Percentiles rank a stretch among this genome's conserved stretches.
These are phyloP conservation scores for Dendrolimus punctatus DNA, from an alignment of 1,140 invertebrate species.

Conservation along the genomic window DNA sequence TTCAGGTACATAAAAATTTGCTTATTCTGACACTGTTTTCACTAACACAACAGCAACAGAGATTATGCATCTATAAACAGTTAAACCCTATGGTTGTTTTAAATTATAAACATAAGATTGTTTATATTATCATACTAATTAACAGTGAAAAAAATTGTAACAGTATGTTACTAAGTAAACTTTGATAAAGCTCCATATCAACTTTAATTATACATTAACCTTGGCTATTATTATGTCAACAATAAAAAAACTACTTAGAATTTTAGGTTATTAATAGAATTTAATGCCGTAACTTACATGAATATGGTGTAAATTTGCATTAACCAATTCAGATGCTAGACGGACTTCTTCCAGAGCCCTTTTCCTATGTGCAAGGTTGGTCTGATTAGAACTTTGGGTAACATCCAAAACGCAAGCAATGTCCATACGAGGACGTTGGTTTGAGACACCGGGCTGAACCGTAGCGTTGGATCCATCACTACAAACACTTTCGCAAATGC, in stretches of 20 bases:
- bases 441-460: conserved; percentile 66
- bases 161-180: too few species aligned
- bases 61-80: too few species aligned
- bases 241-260: neutral
- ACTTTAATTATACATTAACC: neutral
- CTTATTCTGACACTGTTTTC: too few species aligned
- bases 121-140: too few species aligned
- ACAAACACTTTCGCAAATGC: conserved; percentile 81
- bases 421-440: conserved; percentile 83
- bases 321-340: conserved; percentile 83
- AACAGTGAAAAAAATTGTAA: too few species aligned
- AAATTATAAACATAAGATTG: too few species aligned
- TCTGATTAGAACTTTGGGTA: conserved; percentile 76
- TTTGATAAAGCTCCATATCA: too few species aligned
- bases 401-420: conserved; percentile 93
- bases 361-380: conserved; percentile 77
- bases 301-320: conserved; percentile 87
- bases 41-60: too few species aligned
- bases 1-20: too few species aligned
- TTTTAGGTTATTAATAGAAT: conserved; percentile 1
- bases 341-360: conserved; percentile 89
- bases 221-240: neutral
- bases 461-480: conserved; percentile 82
- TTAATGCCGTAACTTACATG: conserved; percentile 76
- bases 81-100: too few species aligned